Base-by-base conservation (phyloP, 2,888 invertebrate genomes). In the Catocala sponsa region DNA sequence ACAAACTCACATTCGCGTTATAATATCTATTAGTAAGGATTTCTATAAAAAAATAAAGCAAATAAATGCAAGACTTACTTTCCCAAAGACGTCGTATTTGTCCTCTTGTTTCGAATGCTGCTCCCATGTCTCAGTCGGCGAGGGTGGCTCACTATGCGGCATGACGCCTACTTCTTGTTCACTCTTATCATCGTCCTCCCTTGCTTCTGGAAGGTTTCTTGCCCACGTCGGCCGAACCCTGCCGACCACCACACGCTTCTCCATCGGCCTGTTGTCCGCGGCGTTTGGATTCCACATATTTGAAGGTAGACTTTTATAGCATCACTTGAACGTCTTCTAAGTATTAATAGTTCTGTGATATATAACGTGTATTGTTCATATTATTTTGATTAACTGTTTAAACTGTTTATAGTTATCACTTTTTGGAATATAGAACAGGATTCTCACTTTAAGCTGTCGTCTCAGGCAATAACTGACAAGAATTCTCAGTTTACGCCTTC, bases 181-280 rank as follows among this genome's bases (percentile, higher is more conserved):
- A 48, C 84, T 88, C 68, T 89, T 90, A n/a, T 91, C 94, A 0
- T 94, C 94, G 9, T 91, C 93, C 9, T 93, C 92, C 48, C 92
- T 86, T 0, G 91, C 89, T 69, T 94, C 92, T 13, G 93, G 90
- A 68, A 95, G 91, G 77, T 90, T 90, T 74, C 91, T 89, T 50
- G 95, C 96, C 95, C 91, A 94, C 48, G 93, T 95, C 65, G 95
- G 95, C 49, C 95, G 79, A 59, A 95, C 95, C 68, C 94, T 87
- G 66, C 95, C 95, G 59, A 96, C 95, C 68, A 96, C 95, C 73
- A 96, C 95, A 63, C 95, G 90, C 85, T 95, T 95, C 89, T 95
- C 95, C 90, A 95, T 91, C 80, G 95, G 95, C 78, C 94, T 94
- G 82, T 92, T 89, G 57, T 91, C 94, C 81, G 88, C 86, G 71